Conservation (phyloP, 2,888 invertebrate species). For the Drosophila nigritarsus region DNA sequence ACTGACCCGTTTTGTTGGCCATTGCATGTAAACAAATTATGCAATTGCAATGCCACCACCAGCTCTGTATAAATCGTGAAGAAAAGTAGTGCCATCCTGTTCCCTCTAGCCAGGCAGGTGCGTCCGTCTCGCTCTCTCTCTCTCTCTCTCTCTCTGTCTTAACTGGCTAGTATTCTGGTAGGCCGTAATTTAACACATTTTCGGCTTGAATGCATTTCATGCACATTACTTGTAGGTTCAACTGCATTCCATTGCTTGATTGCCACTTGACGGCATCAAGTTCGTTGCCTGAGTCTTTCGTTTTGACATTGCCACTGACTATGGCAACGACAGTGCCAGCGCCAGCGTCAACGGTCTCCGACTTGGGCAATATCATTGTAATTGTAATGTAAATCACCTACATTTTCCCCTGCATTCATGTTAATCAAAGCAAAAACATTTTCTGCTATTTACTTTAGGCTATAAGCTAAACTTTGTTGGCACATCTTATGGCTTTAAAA, state of each 20-base stretch:
- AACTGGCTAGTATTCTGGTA: constrained; percentile 34
- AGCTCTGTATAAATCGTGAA: constrained; percentile 47
- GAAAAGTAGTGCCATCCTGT: constrained; percentile 18
- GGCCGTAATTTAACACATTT: constrained; percentile 74
- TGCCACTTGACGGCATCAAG: constrained; percentile 65
- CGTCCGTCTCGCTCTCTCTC: neutral
- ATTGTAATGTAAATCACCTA: constrained; percentile 35
- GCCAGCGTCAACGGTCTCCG: neutral
- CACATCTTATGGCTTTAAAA: neutral
- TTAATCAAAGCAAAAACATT: constrained; percentile 22
- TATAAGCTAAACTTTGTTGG: neutral
- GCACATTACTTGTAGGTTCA: constrained; percentile 62
- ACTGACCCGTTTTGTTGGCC: constrained; percentile 75
- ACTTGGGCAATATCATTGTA: constrained; percentile 55
- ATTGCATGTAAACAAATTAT: constrained; percentile 76
- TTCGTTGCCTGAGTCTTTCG: constrained; percentile 68
- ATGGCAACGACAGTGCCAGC: neutral
- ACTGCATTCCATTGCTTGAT: constrained; percentile 71
- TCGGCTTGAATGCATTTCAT: constrained; percentile 60
- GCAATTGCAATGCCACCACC: constrained; percentile 69
- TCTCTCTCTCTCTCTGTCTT: neutral
- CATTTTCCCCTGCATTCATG: constrained; percentile 25
- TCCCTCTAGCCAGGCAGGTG: neutral
- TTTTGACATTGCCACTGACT: constrained; percentile 56
- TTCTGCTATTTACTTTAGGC: neutral